Conservation (phyloP, 23 tunicate genomes). For the Trididemnum clinides region DNA sequence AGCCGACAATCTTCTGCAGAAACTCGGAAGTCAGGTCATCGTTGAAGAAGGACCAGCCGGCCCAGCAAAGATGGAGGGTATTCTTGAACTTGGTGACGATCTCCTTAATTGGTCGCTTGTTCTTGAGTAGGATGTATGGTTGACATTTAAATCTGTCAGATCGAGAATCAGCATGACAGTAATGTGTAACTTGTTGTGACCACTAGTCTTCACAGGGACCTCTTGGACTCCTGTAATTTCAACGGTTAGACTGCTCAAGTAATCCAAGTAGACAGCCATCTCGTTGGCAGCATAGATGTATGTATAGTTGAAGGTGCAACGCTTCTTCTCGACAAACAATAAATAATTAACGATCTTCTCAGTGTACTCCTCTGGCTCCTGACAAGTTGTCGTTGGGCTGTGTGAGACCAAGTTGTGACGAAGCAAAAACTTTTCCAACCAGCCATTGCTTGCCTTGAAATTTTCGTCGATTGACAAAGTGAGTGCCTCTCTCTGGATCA, state of each 20-base stretch:
- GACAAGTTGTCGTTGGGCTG: slow-evolving; percentile 19
- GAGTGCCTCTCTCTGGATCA: no score
- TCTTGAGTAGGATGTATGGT: no score
- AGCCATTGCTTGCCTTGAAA: no score
- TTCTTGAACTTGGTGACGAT: slow-evolving; percentile 19
- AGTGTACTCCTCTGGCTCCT: slow-evolving; percentile 13
- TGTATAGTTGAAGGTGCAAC: no score
- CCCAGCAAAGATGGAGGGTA: background rate
- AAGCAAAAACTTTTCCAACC: no score
- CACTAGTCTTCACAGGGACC: slow-evolving; percentile 10
- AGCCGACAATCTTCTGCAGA: slow-evolving; percentile 7
- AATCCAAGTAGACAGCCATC: slow-evolving; percentile 13
- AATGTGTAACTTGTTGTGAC: slow-evolving; percentile 16
- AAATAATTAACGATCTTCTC: no score
- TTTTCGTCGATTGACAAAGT: no score
- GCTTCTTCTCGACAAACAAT: background rate
- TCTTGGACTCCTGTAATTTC: slow-evolving; percentile 27
- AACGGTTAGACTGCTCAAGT: no score
- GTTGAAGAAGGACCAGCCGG: no score
- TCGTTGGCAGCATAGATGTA: no score
- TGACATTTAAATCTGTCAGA: background rate
- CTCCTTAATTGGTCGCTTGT: no score
- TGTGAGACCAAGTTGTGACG: slow-evolving; percentile 11
- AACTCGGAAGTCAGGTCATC: no score
- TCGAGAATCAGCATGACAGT: slow-evolving; percentile 8